These are phyloP conservation scores for Phataginus tetradactyla DNA, from an alignment of 2,797 vertebrate species.

Conservation along the genomic window DNA sequence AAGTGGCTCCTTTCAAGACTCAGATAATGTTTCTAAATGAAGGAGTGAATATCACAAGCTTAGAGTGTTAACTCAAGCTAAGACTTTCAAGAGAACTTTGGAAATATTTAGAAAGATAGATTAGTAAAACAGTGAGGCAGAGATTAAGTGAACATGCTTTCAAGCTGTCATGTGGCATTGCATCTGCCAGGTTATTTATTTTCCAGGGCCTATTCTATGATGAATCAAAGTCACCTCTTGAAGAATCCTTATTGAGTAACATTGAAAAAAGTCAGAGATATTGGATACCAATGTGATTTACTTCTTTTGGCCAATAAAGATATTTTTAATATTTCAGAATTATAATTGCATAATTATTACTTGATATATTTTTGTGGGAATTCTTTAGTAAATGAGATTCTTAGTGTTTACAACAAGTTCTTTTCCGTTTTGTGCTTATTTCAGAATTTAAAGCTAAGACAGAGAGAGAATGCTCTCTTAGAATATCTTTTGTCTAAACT, in stretches of 20 bases:
- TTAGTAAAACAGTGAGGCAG: slow-evolving; percentile 83
- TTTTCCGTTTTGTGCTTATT: neutral
- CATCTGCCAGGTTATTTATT: slow-evolving; percentile 84
- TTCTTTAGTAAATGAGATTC: slow-evolving; percentile 9
- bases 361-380: slow-evolving; percentile 3
- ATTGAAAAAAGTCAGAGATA: slow-evolving; percentile 34
- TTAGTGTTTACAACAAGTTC: neutral
- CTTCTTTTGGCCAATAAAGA: neutral
- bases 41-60: slow-evolving; percentile 59
- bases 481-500: slow-evolving; percentile 45
- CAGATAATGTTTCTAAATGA: slow-evolving; percentile 75
- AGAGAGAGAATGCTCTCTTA: neutral
- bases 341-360: neutral
- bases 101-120: slow-evolving; percentile 85
- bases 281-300: neutral
- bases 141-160: slow-evolving; percentile 84
- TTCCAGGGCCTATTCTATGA: slow-evolving; percentile 71
- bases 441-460: slow-evolving; percentile 6
- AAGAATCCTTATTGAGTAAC: slow-evolving; percentile 73
- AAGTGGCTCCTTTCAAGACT: slow-evolving; percentile 66
- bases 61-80: slow-evolving; percentile 81
- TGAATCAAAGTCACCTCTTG: slow-evolving; percentile 81
- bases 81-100: slow-evolving; percentile 83
- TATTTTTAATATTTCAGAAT: slow-evolving; percentile 42
- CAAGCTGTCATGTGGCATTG: slow-evolving; percentile 79